Base-by-base conservation (phyloP, 2,888 invertebrate genomes). In the Drosophila buzzatii region DNA sequence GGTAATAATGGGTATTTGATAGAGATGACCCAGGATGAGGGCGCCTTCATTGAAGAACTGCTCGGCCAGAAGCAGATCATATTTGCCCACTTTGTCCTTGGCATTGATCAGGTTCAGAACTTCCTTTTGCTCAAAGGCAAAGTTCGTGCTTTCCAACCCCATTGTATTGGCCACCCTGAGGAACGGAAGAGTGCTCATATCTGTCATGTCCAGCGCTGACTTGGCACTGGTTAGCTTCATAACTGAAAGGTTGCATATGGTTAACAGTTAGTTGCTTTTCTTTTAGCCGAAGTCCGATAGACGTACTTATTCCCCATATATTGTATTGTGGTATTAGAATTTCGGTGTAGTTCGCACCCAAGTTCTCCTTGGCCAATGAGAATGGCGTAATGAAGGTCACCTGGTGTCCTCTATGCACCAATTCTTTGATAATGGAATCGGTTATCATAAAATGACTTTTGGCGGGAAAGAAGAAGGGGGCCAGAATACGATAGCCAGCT, bases 361-460 rank as follows among this genome's bases (percentile, higher is more conserved):
- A 47, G 6, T 90, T 86, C 51, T 85, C 84, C 27, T 84, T 77
- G 14, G 81, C 82, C 62, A 91, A 53, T 0, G 90, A 77, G 58
- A 89, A 86, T 5, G 76, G 71, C 0, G 91, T 92, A 3, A 91
- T 71, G 18, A 75, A 87, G 3, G 91, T 91, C 0, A 91, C 92
- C 49, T 93, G 92, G 68, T 94, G 94, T 0, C 94, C 94, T 20
- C 92, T 91, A 0, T 74, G 74, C 0, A 93, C 92, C 6, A 94
- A 76, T 12, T 92, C 93, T 60, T 91, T 91, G 69, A 93, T 89
- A 5, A 94, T 59, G 0, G 91, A 82, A 49, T 93, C 91, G 33
- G 92, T 91, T 91, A 94, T 93, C 61, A 93, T 91, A 20, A 92
- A 93, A 66, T 94, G 94, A 35, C 94, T 94, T 44, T 90, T 93